Evolutionary conservation across 1,140 invertebrate genomes (phyloP).

Genomic region (Marisa cornuarietis): DNA sequence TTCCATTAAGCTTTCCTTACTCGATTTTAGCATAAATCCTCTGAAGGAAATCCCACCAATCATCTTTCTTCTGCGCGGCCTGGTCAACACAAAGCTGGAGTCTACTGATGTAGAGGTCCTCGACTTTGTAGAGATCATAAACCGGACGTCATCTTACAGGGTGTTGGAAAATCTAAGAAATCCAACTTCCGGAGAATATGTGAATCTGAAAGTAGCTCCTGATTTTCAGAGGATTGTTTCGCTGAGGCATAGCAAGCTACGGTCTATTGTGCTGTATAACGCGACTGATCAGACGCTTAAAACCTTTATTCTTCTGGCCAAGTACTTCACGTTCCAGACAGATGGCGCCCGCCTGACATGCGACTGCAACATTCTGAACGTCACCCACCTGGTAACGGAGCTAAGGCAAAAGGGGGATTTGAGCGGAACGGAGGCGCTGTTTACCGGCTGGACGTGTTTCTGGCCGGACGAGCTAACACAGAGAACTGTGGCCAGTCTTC

Average conservation of each 20-base stretch:
- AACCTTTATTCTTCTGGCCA: constrained; percentile 23
- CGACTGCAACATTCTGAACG: constrained; percentile 39
- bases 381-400: constrained; percentile 28
- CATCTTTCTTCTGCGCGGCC: constrained; percentile 36
- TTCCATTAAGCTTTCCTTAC: constrained; percentile 20
- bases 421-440: constrained; percentile 38
- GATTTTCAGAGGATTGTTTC: constrained; percentile 30
- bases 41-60: constrained; percentile 33
- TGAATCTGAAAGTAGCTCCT: constrained; percentile 19
- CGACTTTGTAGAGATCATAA: constrained; percentile 31
- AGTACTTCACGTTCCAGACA: constrained; percentile 38
- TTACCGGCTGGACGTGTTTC: constrained; percentile 40
- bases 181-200: constrained; percentile 24
- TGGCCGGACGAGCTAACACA: constrained; percentile 32
- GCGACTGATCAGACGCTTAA: constrained; percentile 7
- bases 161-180: constrained; percentile 28
- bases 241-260: constrained; percentile 31
- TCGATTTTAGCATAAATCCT: constrained; percentile 38
- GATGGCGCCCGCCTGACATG: constrained; percentile 38
- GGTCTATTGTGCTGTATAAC: constrained; percentile 21
- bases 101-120: constrained; percentile 32
- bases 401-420: constrained; percentile 13
- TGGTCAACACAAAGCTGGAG: constrained; percentile 29
- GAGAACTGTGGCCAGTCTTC: constrained; percentile 22
- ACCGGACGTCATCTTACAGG: constrained; percentile 4